phyloP scores from a whole-genome alignment of 2,113 vertebrate species.

The Taurulus bubalis region DNA sequence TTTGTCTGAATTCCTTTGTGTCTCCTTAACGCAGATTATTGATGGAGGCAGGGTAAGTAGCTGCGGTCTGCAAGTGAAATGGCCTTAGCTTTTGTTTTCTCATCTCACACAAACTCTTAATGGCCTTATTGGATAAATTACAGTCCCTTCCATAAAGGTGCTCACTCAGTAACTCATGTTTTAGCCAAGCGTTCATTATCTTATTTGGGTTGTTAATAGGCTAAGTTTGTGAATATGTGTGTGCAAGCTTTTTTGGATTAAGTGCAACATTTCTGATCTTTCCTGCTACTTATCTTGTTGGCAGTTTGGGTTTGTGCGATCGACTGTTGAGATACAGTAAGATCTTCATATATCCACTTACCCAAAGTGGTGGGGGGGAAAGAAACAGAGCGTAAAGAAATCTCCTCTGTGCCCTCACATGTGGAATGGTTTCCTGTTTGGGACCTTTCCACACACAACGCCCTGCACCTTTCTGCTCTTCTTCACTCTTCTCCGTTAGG shows the following conservation, averaged over 20 bases:
- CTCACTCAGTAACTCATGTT: constrained; percentile 69
- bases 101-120: constrained; percentile 65
- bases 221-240: constrained; percentile 22
- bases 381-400: constrained; percentile 67
- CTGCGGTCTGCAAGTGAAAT: constrained; percentile 48
- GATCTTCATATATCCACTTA: background rate
- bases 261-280: constrained; percentile 31
- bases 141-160: constrained; percentile 62
- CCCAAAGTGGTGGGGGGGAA: background rate
- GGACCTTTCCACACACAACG: constrained; percentile 11
- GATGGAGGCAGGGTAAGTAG: constrained; percentile 65
- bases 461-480: background rate
- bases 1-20: constrained; percentile 65
- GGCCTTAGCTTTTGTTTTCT: constrained; percentile 71
- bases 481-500: background rate
- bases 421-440: constrained; percentile 26
- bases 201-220: constrained; percentile 69
- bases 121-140: constrained; percentile 78
- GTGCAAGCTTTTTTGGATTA: constrained; percentile 25
- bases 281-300: constrained; percentile 43
- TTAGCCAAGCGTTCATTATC: constrained; percentile 69
- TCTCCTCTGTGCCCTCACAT: constrained; percentile 40
- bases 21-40: constrained; percentile 64
- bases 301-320: constrained; percentile 32
- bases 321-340: constrained; percentile 2